Conservation (phyloP, 1,140 invertebrate genomes). For the Temnothorax longispinosus region DNA sequence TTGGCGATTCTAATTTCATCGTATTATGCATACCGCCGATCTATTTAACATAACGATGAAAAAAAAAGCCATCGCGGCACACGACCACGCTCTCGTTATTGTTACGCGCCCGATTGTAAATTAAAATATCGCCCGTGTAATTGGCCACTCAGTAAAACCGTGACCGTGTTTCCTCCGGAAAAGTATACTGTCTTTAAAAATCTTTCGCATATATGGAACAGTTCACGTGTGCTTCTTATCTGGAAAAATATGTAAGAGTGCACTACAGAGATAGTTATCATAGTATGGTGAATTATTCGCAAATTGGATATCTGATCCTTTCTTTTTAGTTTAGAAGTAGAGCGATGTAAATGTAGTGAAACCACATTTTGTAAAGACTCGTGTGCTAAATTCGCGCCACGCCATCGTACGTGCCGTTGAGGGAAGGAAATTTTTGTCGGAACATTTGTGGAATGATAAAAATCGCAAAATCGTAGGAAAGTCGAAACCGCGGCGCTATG, state of each 20-base stretch:
- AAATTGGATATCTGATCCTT: background rate
- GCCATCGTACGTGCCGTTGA: background rate
- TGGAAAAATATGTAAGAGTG: background rate
- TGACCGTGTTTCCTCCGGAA: background rate
- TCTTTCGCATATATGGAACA: background rate
- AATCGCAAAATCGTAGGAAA: conserved; percentile 26
- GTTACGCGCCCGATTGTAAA: conserved; percentile 25
- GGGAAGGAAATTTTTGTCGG: background rate
- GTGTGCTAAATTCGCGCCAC: conserved; percentile 1
- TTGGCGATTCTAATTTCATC: conserved; percentile 60
- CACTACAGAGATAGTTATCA: background rate
- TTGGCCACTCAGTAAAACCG: background rate
- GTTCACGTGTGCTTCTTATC: background rate
- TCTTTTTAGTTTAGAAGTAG: background rate
- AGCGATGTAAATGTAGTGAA: conserved; percentile 16
- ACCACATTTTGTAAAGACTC: background rate
- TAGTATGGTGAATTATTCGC: background rate
- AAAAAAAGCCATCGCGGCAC: conserved; percentile 28
- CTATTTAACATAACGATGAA: conserved; percentile 36
- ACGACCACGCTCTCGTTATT: background rate
- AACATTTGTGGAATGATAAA: conserved; percentile 36
- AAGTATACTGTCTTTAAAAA: background rate
- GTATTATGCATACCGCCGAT: conserved; percentile 56
- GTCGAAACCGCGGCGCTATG: background rate
- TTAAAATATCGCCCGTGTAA: conserved; percentile 17